Conservation (phyloP, 2,888 invertebrate species). For the Spodoptera exigua region DNA sequence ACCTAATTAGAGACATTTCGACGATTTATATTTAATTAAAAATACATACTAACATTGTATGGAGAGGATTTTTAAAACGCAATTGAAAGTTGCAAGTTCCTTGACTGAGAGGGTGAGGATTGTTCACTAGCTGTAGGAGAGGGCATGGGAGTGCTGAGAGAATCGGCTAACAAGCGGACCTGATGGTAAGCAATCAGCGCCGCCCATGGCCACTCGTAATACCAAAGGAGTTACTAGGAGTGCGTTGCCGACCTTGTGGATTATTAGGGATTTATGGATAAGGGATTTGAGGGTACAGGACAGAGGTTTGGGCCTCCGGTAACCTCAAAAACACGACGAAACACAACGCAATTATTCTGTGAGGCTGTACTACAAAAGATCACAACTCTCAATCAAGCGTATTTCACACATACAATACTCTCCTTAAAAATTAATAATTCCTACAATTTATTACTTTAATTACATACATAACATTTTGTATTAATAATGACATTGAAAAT, state of each 20-base stretch:
- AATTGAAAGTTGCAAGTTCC: conserved; percentile 5
- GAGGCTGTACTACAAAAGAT: conserved; percentile 2
- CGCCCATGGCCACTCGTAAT: no score
- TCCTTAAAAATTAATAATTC: conserved; percentile 41
- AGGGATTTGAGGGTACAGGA: no score
- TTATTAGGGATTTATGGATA: no score
- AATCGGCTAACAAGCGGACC: no score
- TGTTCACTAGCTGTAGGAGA: no score
- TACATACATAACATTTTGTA: conserved; percentile 23
- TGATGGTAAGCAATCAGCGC: no score
- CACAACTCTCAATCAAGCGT: conserved; percentile 13
- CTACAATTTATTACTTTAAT: conserved; percentile 31
- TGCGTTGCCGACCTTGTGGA: no score
- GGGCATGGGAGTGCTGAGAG: no score
- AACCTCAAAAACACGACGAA: no score
- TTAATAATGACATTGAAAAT: not conserved
- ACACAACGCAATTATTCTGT: not conserved
- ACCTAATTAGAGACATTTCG: conserved; percentile 30
- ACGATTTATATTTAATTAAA: conserved; percentile 29
- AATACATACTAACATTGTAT: conserved; percentile 21
- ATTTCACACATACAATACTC: conserved; percentile 29
- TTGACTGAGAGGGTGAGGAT: not conserved
- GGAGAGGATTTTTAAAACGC: conserved; percentile 1
- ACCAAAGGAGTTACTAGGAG: no score
- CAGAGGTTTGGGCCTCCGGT: no score